These are phyloP conservation scores for Drosophila ananassae DNA, from an alignment of 1,140 invertebrate genomes.

Conservation along the genomic window DNA sequence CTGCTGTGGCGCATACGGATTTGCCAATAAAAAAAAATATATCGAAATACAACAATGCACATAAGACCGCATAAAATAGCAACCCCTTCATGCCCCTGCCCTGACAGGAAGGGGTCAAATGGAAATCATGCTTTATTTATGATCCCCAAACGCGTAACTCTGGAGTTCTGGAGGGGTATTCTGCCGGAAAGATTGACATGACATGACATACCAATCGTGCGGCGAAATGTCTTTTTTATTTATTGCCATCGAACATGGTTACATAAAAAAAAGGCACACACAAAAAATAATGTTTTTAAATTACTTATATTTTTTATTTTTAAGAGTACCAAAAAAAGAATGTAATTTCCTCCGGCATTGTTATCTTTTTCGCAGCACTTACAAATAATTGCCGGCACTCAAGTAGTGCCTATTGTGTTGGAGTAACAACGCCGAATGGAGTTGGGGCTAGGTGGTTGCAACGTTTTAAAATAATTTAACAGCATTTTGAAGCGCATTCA, in stretches of 20 bases:
- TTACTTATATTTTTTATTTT: conserved; percentile 32
- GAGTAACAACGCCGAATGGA: conserved; percentile 1
- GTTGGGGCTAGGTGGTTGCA: conserved; percentile 35
- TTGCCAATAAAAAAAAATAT: conserved; percentile 48
- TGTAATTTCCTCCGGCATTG: conserved; percentile 18
- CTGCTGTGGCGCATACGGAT: conserved; percentile 43
- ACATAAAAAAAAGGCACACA: conserved; percentile 4
- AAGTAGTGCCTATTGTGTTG: conserved; percentile 70
- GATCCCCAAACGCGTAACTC: conserved; percentile 46
- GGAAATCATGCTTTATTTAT: conserved; percentile 65
- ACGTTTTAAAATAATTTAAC: conserved; percentile 81
- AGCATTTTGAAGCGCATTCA: conserved; percentile 79
- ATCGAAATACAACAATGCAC: conserved; percentile 48
- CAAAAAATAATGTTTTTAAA: conserved; percentile 32
- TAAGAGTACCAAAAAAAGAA: conserved; percentile 16
- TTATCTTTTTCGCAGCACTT: conserved; percentile 52
- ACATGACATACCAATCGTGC: conserved; percentile 64
- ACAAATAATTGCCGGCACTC: conserved; percentile 76
- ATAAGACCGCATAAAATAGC: conserved; percentile 41
- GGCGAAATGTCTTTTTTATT: conserved; percentile 56
- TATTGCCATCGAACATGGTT: conserved; percentile 26
- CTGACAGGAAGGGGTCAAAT: conserved; percentile 37
- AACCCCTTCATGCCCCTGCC: not conserved
- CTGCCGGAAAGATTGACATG: conserved; percentile 55
- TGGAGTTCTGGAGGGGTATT: conserved; percentile 5